Evolutionary conservation across 2,797 vertebrate species (phyloP), one percentile per base, ranked within the genome.

Genomic region (Poliocrania exsul): DNA sequence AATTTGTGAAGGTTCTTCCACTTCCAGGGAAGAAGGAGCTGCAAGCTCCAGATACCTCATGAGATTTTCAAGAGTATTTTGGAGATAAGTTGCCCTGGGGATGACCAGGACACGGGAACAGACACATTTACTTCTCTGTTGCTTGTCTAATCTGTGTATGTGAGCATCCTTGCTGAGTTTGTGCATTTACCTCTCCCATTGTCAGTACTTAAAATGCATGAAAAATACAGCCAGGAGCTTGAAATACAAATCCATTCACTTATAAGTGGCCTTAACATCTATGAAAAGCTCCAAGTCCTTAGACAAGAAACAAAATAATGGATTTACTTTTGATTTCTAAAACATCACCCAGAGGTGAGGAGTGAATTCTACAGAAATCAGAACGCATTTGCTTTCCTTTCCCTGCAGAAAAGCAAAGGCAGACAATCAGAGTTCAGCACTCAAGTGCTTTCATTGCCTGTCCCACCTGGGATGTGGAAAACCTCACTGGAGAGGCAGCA

Each of bases 341-440:
- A 93, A 71, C 88, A 93, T 70, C 82, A 88, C 79, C 85, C 87
- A 88, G 90, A 95, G 95, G 93, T 94, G 89, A 94, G 88, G 56
- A 91, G 75, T 69, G 91, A 95, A 92, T 88, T 89, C 92, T 73
- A 92, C 89, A 91, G 75, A 82, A 96, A 91, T 79, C 66, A 14
- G 69, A 83, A 84, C 5, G 90, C 84, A 91, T 90, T 94, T 88
- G 31, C 87, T 92, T 93, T 93, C 90, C 58, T 95, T 96, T 86
- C 82, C 57, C 86, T 61, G 66, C 2, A 5, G 70, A 84, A 84
- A 61, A 80, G 70, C 56, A 53, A 71, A 90, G 70, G 81, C 81
- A 61, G 61, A 54, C n/a, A 40, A 65, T 75, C 85, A 87, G 69
- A 75, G 71, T 66, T 40, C 49, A 61, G 50, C 40, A 16, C 29